Conservation (phyloP, 2,113 vertebrate genomes). For the Paramisgurnus dabryanus region DNA sequence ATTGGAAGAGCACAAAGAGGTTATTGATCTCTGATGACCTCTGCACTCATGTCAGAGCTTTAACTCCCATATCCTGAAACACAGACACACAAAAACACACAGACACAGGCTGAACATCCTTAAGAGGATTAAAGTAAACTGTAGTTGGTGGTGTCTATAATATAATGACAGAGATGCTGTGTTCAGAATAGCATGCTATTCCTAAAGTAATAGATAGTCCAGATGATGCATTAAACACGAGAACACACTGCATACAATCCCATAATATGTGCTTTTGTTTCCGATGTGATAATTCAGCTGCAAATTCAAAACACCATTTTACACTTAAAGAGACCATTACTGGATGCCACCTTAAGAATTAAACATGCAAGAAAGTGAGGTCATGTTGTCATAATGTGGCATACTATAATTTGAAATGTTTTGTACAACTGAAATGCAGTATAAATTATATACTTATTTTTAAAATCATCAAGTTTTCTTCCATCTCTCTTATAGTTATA, state of each 20-base stretch:
- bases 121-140: not conserved
- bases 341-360: too few relatives aligned
- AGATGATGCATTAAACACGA: too few relatives aligned
- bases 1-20: slow-evolving; percentile 61
- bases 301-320: too few relatives aligned
- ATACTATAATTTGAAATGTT: too few relatives aligned
- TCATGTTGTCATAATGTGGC: too few relatives aligned
- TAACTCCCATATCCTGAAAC: slow-evolving; percentile 62
- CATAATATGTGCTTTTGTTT: too few relatives aligned
- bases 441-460: not conserved
- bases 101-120: slow-evolving; percentile 11
- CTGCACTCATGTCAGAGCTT: slow-evolving; percentile 75
- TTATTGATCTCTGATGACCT: slow-evolving; percentile 79
- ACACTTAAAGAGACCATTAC: too few relatives aligned
- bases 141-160: not conserved
- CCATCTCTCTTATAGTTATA: slow-evolving; percentile 2
- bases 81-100: slow-evolving; percentile 20
- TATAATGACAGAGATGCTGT: not conserved
- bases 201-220: too few relatives aligned
- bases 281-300: too few relatives aligned
- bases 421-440: too few relatives aligned
- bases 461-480: slow-evolving; percentile 6
- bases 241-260: too few relatives aligned
- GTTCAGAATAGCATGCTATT: not conserved
- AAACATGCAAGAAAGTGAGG: too few relatives aligned